These are phyloP conservation scores for Carabus problematicus DNA, from an alignment of 2,888 invertebrate genomes.

Conservation along the genomic window DNA sequence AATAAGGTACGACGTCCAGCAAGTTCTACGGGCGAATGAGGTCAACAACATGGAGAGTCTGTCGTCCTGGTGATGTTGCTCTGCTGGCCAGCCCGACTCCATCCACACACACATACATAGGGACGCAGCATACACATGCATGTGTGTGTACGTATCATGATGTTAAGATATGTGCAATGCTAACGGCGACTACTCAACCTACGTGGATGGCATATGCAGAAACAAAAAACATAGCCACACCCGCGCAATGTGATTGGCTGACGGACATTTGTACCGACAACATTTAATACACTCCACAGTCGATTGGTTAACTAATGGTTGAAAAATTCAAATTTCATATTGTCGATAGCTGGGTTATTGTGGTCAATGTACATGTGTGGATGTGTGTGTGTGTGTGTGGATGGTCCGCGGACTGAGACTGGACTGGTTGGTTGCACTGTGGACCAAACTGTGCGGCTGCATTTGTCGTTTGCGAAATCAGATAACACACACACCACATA, in stretches of 20 bases:
- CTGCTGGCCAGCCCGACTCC: too few relatives aligned
- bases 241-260: constrained; percentile 40
- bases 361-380: background rate
- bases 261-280: constrained; percentile 32
- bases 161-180: constrained; percentile 37
- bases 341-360: constrained; percentile 23
- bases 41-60: constrained; percentile 1
- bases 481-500: too few relatives aligned
- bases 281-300: constrained; percentile 37
- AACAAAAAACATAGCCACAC: constrained; percentile 43
- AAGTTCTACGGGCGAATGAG: background rate
- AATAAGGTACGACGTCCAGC: background rate
- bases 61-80: too few relatives aligned
- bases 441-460: too few relatives aligned
- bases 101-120: background rate
- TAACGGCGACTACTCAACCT: constrained; percentile 30
- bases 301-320: constrained; percentile 39
- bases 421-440: too few relatives aligned
- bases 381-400: too few relatives aligned
- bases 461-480: too few relatives aligned
- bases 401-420: background rate
- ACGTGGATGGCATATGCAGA: constrained; percentile 43
- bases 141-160: background rate
- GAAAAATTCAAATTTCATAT: constrained; percentile 43
- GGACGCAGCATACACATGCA: background rate